phyloP scores from a whole-genome alignment of 2,888 invertebrate species.

The Amiota minor region DNA sequence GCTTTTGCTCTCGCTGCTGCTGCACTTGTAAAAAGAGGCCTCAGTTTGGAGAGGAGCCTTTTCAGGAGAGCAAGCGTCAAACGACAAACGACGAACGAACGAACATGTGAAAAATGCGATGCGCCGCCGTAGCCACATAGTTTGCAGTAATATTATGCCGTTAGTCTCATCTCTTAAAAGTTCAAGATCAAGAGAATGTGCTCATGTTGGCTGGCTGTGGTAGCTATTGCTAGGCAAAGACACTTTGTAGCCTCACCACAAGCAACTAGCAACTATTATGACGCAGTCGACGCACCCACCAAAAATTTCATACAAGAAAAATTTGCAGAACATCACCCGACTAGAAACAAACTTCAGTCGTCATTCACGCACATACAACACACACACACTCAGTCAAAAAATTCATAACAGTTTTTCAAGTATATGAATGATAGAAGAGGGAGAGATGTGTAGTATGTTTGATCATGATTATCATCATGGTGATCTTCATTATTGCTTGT shows the following conservation, averaged over 20 bases:
- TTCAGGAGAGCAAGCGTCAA: slow-evolving; percentile 35
- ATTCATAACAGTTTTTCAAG: too few species aligned
- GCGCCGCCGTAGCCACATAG: not conserved
- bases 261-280: not conserved
- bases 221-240: not conserved
- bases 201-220: not conserved
- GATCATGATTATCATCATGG: not conserved
- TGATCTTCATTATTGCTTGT: not conserved
- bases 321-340: slow-evolving; percentile 26
- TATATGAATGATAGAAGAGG: too few species aligned
- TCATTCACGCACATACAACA: not conserved
- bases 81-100: slow-evolving; percentile 30
- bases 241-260: not conserved
- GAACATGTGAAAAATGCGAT: not conserved
- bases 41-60: slow-evolving; percentile 39
- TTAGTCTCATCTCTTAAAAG: slow-evolving; percentile 36
- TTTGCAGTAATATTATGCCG: not conserved
- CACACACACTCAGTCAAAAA: not conserved
- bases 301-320: slow-evolving; percentile 36
- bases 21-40: slow-evolving; percentile 42
- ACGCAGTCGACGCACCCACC: slow-evolving; percentile 52
- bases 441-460: not conserved
- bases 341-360: slow-evolving; percentile 12
- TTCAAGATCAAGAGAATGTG: slow-evolving; percentile 53
- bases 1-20: slow-evolving; percentile 37